These are phyloP conservation scores for Babylonia areolata DNA, from an alignment of 1,140 invertebrate species.

Conservation along the genomic window DNA sequence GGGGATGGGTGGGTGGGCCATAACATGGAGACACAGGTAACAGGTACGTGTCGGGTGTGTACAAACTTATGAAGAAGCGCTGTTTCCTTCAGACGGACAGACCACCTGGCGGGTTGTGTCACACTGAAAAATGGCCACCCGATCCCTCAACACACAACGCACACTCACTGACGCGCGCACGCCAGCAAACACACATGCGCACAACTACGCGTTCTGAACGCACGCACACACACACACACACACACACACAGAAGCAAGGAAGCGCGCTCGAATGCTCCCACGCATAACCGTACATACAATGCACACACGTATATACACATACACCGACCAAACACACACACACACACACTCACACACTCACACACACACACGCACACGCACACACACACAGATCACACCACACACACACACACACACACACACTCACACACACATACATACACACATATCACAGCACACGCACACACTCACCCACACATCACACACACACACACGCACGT, in stretches of 20 bases:
- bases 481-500: neutral
- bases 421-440: neutral
- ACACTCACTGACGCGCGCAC: neutral
- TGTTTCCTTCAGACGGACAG: too few species aligned
- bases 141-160: too few species aligned
- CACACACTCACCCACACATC: neutral
- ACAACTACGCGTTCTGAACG: neutral
- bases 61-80: too few species aligned
- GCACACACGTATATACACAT: too few species aligned
- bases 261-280: neutral
- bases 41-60: too few species aligned
- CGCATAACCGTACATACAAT: neutral
- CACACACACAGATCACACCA: too few species aligned
- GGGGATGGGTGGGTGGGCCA: too few species aligned
- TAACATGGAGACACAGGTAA: too few species aligned
- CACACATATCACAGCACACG: neutral
- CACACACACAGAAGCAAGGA: neutral
- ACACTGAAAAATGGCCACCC: too few species aligned
- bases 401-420: neutral
- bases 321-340: neutral
- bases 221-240: conserved; percentile 6
- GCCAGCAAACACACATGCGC: neutral
- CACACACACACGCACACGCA: neutral
- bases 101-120: too few species aligned
- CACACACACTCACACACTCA: neutral